These are phyloP conservation scores for Ditylenchus weischeri DNA, from an alignment of 2,888 invertebrate species.

Conservation along the genomic window DNA sequence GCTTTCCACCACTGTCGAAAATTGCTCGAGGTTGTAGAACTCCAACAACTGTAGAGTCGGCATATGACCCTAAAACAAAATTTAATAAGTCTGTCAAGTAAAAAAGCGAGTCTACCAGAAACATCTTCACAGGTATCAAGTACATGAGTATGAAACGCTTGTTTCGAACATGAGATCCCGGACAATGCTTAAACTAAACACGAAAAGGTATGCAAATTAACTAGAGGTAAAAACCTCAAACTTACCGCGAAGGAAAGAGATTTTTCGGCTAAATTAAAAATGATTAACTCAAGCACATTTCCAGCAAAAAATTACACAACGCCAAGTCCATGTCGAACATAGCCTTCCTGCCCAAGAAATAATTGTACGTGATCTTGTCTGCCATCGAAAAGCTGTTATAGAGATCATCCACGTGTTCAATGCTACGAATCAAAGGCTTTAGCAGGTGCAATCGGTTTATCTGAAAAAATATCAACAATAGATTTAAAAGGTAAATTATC, in stretches of 20 bases:
- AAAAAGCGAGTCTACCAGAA: slow-evolving; percentile 63
- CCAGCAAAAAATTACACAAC: slow-evolving; percentile 63
- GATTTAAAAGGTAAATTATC: slow-evolving; percentile 4
- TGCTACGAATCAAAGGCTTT: slow-evolving; percentile 90
- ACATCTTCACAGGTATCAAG: slow-evolving; percentile 71
- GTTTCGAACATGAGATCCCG: slow-evolving; percentile 74
- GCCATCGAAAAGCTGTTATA: slow-evolving; percentile 72
- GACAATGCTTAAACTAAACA: slow-evolving; percentile 85
- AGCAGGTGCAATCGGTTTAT: slow-evolving; percentile 66
- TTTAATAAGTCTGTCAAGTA: too few species aligned
- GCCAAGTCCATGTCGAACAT: slow-evolving; percentile 97
- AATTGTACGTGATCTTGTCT: slow-evolving; percentile 89
- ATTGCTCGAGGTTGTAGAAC: slow-evolving; percentile 85
- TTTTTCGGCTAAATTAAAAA: slow-evolving; percentile 74
- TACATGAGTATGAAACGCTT: slow-evolving; percentile 89
- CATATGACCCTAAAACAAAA: slow-evolving; percentile 71
- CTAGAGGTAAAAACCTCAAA: slow-evolving; percentile 56
- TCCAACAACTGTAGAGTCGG: slow-evolving; percentile 77
- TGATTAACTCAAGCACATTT: slow-evolving; percentile 1
- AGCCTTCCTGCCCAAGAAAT: slow-evolving; percentile 92
- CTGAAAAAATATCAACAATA: slow-evolving; percentile 50
- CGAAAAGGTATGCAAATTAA: slow-evolving; percentile 83
- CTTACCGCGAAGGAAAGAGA: slow-evolving; percentile 77
- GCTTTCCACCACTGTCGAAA: slow-evolving; percentile 81
- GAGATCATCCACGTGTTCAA: slow-evolving; percentile 72